Percentiles rank a stretch among this genome's conserved stretches.
These are phyloP conservation scores for Virgularia gustaviana DNA, from an alignment of 92 coral and sea anemone species.

Conservation along the genomic window DNA sequence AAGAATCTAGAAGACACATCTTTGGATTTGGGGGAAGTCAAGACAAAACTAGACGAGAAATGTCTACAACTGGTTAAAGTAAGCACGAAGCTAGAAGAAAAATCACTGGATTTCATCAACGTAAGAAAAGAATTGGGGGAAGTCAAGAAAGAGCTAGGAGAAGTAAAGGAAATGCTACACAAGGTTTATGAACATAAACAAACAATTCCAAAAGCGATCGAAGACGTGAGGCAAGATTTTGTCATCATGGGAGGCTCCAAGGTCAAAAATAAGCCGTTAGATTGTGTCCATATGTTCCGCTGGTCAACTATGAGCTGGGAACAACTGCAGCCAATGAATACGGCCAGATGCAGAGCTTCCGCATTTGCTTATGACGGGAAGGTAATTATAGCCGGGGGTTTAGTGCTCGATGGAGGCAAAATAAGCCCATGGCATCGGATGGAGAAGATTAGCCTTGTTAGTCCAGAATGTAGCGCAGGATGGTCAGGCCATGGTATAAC, in stretches of 20 bases:
- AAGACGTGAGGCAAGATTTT: background rate
- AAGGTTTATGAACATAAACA: too few species aligned
- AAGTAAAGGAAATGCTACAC: too few species aligned
- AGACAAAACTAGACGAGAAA: too few species aligned
- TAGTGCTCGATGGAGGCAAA: background rate
- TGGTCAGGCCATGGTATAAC: background rate
- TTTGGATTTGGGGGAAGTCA: too few species aligned
- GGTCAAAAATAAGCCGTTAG: background rate
- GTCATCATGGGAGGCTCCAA: slow-evolving; percentile 2
- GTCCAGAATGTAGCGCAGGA: background rate
- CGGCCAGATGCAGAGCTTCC: background rate
- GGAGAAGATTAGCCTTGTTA: background rate
- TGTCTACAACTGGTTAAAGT: too few species aligned
- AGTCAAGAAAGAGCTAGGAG: background rate
- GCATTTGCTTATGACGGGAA: slow-evolving; percentile 12
- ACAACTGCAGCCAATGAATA: background rate
- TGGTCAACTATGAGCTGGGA: slow-evolving; percentile 4
- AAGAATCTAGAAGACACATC: too few species aligned
- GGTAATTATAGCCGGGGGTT: slow-evolving; percentile 7
- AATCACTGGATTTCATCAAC: too few species aligned
- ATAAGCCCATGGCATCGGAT: background rate
- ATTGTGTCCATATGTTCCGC: background rate
- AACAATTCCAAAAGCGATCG: too few species aligned
- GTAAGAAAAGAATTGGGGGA: too few species aligned
- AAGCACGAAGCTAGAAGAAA: too few species aligned